These are phyloP conservation scores for Myocastor coypus DNA, from an alignment of 2,113 vertebrate genomes.

Conservation along the genomic window DNA sequence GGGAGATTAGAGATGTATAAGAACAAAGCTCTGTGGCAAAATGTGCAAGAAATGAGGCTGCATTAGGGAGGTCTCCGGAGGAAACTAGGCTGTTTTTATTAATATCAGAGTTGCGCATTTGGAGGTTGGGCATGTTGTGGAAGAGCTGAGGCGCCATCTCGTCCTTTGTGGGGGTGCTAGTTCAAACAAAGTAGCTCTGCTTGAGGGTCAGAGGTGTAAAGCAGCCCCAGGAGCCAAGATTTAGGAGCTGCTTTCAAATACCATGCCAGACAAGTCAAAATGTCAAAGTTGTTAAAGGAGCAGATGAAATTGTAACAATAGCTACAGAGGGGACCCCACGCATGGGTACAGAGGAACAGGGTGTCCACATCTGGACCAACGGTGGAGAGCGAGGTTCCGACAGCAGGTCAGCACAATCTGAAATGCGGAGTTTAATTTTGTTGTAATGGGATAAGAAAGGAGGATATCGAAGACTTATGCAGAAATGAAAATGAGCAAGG, in stretches of 20 bases:
- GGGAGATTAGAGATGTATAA: conserved; percentile 40
- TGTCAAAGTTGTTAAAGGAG: conserved; percentile 70
- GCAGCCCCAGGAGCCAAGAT: background rate
- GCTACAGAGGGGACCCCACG: background rate
- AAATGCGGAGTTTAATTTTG: conserved; percentile 76
- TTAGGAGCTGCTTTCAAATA: conserved; percentile 44
- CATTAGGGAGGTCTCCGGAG: conserved; percentile 66
- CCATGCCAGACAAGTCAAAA: conserved; percentile 43
- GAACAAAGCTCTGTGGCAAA: conserved; percentile 74
- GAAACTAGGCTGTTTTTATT: conserved; percentile 62
- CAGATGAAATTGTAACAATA: background rate
- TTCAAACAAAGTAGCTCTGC: background rate
- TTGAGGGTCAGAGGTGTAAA: background rate
- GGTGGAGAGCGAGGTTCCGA: conserved; percentile 61
- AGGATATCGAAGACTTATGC: conserved; percentile 73
- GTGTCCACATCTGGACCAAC: conserved; percentile 26
- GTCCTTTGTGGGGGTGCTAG: background rate
- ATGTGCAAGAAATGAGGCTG: conserved; percentile 72
- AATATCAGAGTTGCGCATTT: conserved; percentile 37
- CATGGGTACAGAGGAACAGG: conserved; percentile 70
- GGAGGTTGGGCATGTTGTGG: background rate
- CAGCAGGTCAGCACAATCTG: conserved; percentile 70
- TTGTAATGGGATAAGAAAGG: conserved; percentile 64
- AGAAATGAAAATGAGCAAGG: conserved; percentile 74
- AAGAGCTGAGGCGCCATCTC: background rate